phyloP scores from a whole-genome alignment of 2,888 invertebrate species.

The Eledone cirrhosa region DNA sequence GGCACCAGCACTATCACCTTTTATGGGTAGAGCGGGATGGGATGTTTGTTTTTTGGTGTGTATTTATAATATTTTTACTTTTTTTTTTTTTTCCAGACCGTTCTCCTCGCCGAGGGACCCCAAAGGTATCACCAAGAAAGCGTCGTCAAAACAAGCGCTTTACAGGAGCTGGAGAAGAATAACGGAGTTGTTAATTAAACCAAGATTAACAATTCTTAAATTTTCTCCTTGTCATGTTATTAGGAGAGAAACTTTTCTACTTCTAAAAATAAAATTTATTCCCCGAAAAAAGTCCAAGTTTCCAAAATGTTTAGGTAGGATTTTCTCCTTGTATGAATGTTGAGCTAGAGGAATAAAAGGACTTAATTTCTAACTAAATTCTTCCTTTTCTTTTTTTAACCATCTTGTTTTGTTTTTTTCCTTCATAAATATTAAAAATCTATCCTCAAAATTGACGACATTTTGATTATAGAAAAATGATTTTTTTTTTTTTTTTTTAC shows the following conservation, averaged over 20 bases:
- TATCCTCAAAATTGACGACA: too few species aligned
- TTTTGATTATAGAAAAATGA: too few species aligned
- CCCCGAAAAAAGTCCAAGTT: conserved; percentile 20
- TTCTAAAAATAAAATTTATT: conserved; percentile 25
- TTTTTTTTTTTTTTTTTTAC: too few species aligned
- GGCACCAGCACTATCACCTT: too few species aligned
- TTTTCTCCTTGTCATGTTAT: conserved; percentile 9
- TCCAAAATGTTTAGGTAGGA: not conserved
- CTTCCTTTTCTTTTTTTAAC: not conserved
- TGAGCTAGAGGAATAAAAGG: conserved; percentile 22
- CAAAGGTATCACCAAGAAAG: conserved; percentile 60
- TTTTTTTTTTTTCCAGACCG: conserved; percentile 50
- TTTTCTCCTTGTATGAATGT: not conserved
- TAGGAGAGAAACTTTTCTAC: conserved; percentile 16
- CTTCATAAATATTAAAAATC: not conserved
- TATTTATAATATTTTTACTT: too few species aligned
- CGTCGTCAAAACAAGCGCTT: conserved; percentile 55
- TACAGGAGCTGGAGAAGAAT: conserved; percentile 56
- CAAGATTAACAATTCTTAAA: conserved; percentile 21
- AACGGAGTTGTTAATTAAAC: conserved; percentile 27
- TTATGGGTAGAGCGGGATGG: too few species aligned
- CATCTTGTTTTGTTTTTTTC: not conserved
- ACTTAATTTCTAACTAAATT: not conserved
- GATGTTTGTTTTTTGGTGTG: too few species aligned
- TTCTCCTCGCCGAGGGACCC: conserved; percentile 61